Conservation (phyloP, 2,797 vertebrate species). For the Muscicapa striata region DNA sequence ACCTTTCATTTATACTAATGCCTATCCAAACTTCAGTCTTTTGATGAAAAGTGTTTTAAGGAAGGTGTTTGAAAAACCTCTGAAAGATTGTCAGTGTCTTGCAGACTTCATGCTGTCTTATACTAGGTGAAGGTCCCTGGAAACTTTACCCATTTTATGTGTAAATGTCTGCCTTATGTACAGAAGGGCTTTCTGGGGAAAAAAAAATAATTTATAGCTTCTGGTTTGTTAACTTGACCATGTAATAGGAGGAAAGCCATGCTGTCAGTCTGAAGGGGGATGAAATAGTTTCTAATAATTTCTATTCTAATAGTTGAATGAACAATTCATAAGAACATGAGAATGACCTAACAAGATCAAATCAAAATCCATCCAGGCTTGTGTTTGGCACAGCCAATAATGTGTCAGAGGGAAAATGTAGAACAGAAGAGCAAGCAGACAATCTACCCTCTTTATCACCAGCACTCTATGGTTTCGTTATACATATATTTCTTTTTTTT, state of each 20-base stretch:
- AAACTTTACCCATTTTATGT: neutral
- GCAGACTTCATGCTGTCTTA: neutral
- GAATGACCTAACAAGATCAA: neutral
- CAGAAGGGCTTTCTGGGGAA: neutral
- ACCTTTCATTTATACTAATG: neutral
- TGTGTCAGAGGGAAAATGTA: neutral
- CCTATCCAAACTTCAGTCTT: neutral
- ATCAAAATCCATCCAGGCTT: neutral
- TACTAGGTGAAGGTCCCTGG: neutral
- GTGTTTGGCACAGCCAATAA: neutral
- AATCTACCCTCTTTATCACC: neutral
- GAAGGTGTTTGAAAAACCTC: neutral
- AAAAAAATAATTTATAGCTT: neutral
- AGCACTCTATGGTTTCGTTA: neutral
- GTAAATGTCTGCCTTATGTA: neutral
- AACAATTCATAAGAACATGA: neutral
- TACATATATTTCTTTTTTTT: fast-evolving
- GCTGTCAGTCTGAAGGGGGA: neutral
- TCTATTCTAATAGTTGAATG: neutral
- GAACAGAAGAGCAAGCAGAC: neutral
- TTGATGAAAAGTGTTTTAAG: neutral
- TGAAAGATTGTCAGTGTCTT: neutral
- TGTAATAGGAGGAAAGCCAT: neutral
- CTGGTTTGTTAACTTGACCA: neutral
- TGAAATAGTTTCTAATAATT: neutral